A percentile compares a stretch with the other conserved stretches of the same genome.
Conservation (phyloP, 2,113 vertebrate species). For the Syngnathoides biaculeatus region DNA sequence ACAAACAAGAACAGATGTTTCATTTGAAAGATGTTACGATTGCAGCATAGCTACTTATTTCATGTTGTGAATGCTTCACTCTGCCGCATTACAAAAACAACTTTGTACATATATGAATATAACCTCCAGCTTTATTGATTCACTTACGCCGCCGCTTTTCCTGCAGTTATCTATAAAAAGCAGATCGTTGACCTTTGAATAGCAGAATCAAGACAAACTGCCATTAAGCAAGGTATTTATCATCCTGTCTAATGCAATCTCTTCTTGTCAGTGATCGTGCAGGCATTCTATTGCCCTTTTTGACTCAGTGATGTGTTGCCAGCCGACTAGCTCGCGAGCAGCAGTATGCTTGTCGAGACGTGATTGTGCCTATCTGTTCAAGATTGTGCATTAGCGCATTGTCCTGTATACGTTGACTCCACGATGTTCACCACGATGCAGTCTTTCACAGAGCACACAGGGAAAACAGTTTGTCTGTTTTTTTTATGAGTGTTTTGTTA, state of each 20-base stretch:
- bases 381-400: conserved; percentile 55
- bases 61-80: conserved; percentile 24
- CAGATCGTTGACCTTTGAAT: not conserved
- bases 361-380: conserved; percentile 54
- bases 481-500: conserved; percentile 73
- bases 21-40: conserved; percentile 19
- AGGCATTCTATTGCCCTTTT: conserved; percentile 38
- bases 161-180: conserved; percentile 19
- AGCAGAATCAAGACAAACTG: not conserved
- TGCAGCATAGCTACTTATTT: conserved; percentile 24
- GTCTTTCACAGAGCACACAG: conserved; percentile 58
- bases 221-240: conserved; percentile 20
- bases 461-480: conserved; percentile 52
- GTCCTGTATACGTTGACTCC: conserved; percentile 49
- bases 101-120: conserved; percentile 44
- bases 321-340: conserved; percentile 46
- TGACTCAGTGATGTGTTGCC: conserved; percentile 50
- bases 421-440: conserved; percentile 42
- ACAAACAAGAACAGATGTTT: conserved; percentile 15
- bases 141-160: conserved; percentile 30
- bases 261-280: conserved; percentile 39
- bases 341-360: conserved; percentile 53
- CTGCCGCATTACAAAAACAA: conserved; percentile 22
- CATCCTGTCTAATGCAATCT: not conserved
- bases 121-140: conserved; percentile 40